phyloP scores from a whole-genome alignment of 2,888 invertebrate genomes.

The Sthenelais limicola region DNA sequence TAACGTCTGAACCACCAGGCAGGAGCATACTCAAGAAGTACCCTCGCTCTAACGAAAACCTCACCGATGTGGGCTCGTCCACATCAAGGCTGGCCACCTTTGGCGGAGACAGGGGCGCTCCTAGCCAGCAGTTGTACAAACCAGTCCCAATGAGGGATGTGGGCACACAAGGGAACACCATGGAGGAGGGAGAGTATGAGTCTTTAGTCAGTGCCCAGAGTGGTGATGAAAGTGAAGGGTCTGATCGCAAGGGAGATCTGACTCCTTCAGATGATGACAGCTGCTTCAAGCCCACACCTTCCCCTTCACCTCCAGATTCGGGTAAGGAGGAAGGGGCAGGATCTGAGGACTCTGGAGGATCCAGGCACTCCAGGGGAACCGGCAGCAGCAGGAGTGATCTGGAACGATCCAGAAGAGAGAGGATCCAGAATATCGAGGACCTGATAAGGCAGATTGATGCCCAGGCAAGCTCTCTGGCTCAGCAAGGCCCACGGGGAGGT shows the following conservation, averaged over 20 bases:
- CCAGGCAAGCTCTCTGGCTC: slow-evolving; percentile 25
- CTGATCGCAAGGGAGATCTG: slow-evolving; percentile 1
- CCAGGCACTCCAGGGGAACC: neutral
- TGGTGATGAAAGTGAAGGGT: slow-evolving; percentile 9
- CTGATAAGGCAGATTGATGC: slow-evolving; percentile 34
- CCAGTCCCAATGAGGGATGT: slow-evolving; percentile 15
- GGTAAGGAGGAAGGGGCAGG: slow-evolving; percentile 8
- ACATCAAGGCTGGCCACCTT: slow-evolving; percentile 3
- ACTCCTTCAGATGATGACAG: slow-evolving; percentile 36
- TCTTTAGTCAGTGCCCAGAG: slow-evolving; percentile 13
- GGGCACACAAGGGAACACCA: slow-evolving; percentile 12
- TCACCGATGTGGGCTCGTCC: neutral
- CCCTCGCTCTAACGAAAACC: slow-evolving; percentile 10
- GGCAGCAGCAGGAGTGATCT: slow-evolving; percentile 6
- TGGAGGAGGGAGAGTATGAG: slow-evolving; percentile 36
- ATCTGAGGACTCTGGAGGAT: neutral
- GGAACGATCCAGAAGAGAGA: slow-evolving; percentile 3
- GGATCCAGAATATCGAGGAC: slow-evolving; percentile 38
- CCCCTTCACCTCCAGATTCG: slow-evolving; percentile 12
- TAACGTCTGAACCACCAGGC: slow-evolving; percentile 59
- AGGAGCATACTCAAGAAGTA: slow-evolving; percentile 67
- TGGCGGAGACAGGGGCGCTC: neutral
- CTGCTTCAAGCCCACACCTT: slow-evolving; percentile 29
- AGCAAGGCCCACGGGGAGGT: slow-evolving; percentile 1
- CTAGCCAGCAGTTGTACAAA: neutral